Percentiles rank a stretch among this genome's conserved stretches.
These are phyloP conservation scores for Osmerus mordax DNA, from an alignment of 2,113 vertebrate genomes.

Conservation along the genomic window DNA sequence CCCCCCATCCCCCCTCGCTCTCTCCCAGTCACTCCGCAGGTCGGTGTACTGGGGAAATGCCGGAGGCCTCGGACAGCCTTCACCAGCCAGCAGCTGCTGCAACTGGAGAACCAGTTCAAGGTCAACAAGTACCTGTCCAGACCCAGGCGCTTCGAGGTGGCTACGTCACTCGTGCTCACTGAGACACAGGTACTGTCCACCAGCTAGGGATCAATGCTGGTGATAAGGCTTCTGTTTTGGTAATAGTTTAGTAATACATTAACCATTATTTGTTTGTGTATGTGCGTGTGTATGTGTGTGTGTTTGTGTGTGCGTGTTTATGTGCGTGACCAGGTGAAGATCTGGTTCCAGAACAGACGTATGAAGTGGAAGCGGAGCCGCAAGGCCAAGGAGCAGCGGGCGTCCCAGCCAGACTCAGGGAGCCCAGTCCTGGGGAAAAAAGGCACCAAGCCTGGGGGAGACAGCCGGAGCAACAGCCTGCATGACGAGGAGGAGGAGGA, in stretches of 20 bases:
- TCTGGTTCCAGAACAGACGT: conserved; percentile 83
- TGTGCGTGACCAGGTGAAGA: conserved; percentile 71
- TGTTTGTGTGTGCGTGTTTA: neutral
- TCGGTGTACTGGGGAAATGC: conserved; percentile 75
- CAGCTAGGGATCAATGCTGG: neutral
- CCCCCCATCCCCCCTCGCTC: conserved; percentile 30
- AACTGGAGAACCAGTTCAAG: conserved; percentile 82
- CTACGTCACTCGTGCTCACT: conserved; percentile 79
- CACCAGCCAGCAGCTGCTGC: conserved; percentile 80
- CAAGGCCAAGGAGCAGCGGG: conserved; percentile 73
- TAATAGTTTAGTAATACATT: no score
- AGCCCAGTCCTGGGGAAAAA: conserved; percentile 28
- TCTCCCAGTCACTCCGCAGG: conserved; percentile 55
- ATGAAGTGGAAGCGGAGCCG: conserved; percentile 83
- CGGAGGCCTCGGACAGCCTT: conserved; percentile 80
- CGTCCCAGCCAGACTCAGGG: conserved; percentile 17
- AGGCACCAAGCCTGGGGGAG: conserved; percentile 39
- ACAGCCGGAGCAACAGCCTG: conserved; percentile 54
- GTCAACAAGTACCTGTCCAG: conserved; percentile 82
- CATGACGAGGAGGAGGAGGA: conserved; percentile 54
- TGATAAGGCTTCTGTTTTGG: neutral
- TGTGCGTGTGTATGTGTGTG: neutral
- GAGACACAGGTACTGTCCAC: conserved; percentile 73
- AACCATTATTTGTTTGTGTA: neutral
- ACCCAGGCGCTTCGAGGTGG: conserved; percentile 81